Evolutionary conservation across 2,888 invertebrate species (phyloP).

Genomic region (Meta bourneti): DNA sequence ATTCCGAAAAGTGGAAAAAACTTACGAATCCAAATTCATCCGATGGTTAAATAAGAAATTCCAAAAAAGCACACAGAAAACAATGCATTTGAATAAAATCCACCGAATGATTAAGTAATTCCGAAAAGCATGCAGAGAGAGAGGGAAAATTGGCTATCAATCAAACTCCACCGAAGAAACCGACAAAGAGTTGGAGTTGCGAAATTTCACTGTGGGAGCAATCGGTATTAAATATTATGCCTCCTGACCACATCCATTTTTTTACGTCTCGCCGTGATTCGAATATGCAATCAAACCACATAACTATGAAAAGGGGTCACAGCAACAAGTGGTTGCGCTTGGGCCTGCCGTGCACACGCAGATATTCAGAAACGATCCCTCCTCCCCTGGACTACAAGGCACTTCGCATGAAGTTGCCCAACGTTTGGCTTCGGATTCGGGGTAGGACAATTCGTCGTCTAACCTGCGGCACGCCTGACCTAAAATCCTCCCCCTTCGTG

Average conservation of each 20-base stretch:
- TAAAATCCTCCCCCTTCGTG: slow-evolving; percentile 26
- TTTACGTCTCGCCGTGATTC: slow-evolving; percentile 28
- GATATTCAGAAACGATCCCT: slow-evolving; percentile 32
- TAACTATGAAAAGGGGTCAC: slow-evolving; percentile 60
- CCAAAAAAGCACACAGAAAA: no score
- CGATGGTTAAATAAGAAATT: no score
- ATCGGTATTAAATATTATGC: slow-evolving; percentile 32
- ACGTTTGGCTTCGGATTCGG: slow-evolving; percentile 21
- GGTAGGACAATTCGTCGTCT: neutral
- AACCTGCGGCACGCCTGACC: slow-evolving; percentile 49
- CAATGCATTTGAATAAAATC: no score
- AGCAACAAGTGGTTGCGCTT: slow-evolving; percentile 21
- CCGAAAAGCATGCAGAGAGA: neutral
- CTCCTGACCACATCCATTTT: slow-evolving; percentile 30
- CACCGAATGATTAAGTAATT: neutral
- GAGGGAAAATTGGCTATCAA: neutral
- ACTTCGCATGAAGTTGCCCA: slow-evolving; percentile 57
- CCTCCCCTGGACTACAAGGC: slow-evolving; percentile 11
- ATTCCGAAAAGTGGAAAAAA: no score
- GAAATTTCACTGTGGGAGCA: neutral
- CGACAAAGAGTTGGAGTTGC: neutral
- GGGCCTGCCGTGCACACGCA: neutral
- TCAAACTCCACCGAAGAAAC: neutral
- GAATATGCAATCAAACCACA: slow-evolving; percentile 48
- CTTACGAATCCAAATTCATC: no score